Percentiles rank a stretch among this genome's conserved stretches.
Evolutionary conservation across 2,797 vertebrate genomes (phyloP).

Genomic region (Pipistrellus nathusii): DNA sequence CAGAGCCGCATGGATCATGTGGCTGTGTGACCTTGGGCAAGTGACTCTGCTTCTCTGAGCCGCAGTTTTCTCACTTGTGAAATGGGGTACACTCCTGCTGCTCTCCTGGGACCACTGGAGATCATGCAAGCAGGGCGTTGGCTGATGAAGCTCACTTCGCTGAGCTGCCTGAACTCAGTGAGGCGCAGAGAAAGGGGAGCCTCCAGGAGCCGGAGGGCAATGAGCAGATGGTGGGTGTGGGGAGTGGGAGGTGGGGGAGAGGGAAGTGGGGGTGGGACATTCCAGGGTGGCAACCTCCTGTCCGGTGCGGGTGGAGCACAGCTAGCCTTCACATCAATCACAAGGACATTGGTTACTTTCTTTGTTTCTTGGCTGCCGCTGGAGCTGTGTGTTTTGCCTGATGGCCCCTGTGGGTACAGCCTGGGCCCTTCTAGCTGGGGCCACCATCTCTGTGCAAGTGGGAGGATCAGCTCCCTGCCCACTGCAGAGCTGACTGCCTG

Average conservation of each 20-base stretch:
- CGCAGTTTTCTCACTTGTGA: not conserved
- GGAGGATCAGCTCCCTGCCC: not conserved
- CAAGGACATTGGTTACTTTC: not conserved
- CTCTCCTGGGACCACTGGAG: not conserved
- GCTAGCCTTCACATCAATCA: not conserved
- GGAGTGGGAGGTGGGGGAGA: not conserved
- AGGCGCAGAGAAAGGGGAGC: not conserved
- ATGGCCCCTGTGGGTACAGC: not conserved
- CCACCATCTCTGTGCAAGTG: too few relatives aligned
- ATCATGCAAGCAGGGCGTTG: not conserved
- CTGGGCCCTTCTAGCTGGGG: not conserved
- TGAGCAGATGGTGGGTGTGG: not conserved
- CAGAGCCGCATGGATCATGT: not conserved
- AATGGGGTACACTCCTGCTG: not conserved
- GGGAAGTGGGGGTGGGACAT: not conserved
- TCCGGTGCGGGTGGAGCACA: not conserved
- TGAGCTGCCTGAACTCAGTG: not conserved
- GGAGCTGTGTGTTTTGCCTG: not conserved
- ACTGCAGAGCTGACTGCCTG: not conserved
- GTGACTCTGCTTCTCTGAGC: not conserved
- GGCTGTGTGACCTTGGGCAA: not conserved
- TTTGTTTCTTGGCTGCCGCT: too few relatives aligned
- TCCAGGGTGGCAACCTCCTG: not conserved
- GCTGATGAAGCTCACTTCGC: not conserved
- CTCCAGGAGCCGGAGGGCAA: accelerated